Base-by-base conservation (phyloP, 2,888 invertebrate genomes). In the Drepanosiphum platanoidis region DNA sequence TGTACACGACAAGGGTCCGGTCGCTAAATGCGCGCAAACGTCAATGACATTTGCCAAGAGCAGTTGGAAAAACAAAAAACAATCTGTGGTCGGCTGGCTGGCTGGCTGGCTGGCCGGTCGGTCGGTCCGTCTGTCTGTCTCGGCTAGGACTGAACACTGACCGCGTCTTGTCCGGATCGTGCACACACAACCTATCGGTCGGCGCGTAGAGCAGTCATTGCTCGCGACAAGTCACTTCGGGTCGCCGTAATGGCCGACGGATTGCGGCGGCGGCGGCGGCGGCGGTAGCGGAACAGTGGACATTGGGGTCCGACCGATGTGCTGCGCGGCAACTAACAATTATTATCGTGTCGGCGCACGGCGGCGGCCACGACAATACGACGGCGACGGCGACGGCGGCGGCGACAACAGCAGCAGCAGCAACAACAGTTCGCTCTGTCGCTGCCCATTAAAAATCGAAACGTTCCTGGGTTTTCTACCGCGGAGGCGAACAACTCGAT, bases 281-380 rank as follows among this genome's bases (percentile, higher is more conserved):
- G 34, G n/a, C 75, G 8, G 39, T 39, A 11, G 75, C 52, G 77
- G 64, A 22, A 64, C 77, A 42, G 77, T 68, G 68, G 68, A 66
- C 79, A 79, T 79, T 46, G 68, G 80, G 58, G 81, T 71, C 71
- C 58, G 30, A 71, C 71, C 58, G 30, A 71, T 70, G 81, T 39
- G 71, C 71, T 39, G 71, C 71, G 58, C 70, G 39, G 30, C 80
- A 30, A 22, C 15, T 71, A 39, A 58, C 39, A 70, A 80, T 52
- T 70, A 32, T 34, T 70, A 32, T 34, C 13, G 81, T 71, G 5
- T 81, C 58, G 39, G 22, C 78, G 78, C 78, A 42, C 78, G 42
- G 34, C 81, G 71, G 22, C 42, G n/a, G 27, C 81, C 58, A 32
- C 58, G 70, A 34, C 42, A 27, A 2, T 71, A 42, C 18, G 22